Percentiles rank a stretch among this genome's conserved stretches.
Conservation (phyloP, 1,140 invertebrate genomes). For the Chrysopa pallens region DNA sequence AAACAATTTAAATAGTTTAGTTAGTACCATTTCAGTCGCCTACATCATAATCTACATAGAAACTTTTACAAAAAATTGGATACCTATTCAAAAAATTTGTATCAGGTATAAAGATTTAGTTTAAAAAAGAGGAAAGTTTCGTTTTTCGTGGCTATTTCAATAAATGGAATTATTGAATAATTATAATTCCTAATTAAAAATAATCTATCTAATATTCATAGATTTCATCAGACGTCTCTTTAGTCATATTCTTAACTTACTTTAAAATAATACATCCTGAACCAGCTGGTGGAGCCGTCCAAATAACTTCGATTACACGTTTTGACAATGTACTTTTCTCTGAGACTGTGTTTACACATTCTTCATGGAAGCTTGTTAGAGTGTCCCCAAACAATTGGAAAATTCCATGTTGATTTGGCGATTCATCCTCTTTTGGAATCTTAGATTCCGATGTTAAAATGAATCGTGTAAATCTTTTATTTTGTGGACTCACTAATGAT, state of each 20-base stretch:
- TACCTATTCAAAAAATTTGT: no score
- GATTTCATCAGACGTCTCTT: no score
- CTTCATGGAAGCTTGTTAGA: slow-evolving; percentile 60
- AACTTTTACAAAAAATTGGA: no score
- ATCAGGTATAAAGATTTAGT: no score
- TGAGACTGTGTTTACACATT: slow-evolving; percentile 71
- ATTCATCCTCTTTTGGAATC: slow-evolving; percentile 28
- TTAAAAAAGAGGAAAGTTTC: no score
- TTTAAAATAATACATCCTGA: slow-evolving; percentile 72
- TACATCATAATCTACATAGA: no score
- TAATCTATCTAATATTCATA: no score
- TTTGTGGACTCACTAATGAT: not conserved
- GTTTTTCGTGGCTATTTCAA: no score
- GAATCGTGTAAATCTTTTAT: slow-evolving; percentile 50
- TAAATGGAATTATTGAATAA: no score
- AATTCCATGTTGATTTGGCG: slow-evolving; percentile 39
- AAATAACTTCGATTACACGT: slow-evolving; percentile 76
- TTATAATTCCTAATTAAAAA: no score
- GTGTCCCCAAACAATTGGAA: slow-evolving; percentile 71
- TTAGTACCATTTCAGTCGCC: no score
- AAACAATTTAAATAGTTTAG: no score
- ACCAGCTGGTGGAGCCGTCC: slow-evolving; percentile 66
- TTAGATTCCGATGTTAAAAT: slow-evolving; percentile 57
- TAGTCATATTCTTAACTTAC: slow-evolving; percentile 22
- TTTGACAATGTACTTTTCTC: slow-evolving; percentile 62